phyloP scores from a whole-genome alignment of 2,113 vertebrate species.

The Hystrix brachyura region DNA sequence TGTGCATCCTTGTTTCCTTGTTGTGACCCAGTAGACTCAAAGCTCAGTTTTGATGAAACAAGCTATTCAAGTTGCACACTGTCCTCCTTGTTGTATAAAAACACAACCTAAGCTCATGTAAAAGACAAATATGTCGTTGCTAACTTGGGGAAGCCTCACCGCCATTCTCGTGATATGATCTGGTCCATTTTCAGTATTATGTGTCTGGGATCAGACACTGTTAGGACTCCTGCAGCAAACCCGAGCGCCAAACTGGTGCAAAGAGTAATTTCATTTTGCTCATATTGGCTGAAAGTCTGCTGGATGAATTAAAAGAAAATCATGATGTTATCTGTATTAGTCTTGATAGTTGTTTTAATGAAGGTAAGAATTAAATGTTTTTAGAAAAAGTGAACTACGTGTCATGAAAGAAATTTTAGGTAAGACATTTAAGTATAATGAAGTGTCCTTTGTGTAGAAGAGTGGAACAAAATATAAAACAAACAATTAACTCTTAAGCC shows the following conservation, averaged over 20 bases:
- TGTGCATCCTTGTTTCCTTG: not conserved
- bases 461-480: not conserved
- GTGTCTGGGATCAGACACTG: not conserved
- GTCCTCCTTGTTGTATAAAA: not conserved
- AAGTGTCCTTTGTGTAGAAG: not conserved
- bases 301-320: conserved; percentile 9
- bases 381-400: not conserved
- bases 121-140: not conserved
- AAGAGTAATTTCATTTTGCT: not conserved
- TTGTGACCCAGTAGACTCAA: not conserved
- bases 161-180: not conserved
- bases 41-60: not conserved
- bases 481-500: not conserved
- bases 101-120: not conserved
- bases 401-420: not conserved
- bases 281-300: not conserved
- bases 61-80: not conserved
- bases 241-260: not conserved
- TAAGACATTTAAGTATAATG: not conserved
- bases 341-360: not conserved
- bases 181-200: not conserved
- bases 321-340: not conserved
- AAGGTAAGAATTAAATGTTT: not conserved
- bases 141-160: not conserved
- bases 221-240: not conserved